phyloP scores from a whole-genome alignment of 2,797 vertebrate species.

The Onychomys torridus region DNA sequence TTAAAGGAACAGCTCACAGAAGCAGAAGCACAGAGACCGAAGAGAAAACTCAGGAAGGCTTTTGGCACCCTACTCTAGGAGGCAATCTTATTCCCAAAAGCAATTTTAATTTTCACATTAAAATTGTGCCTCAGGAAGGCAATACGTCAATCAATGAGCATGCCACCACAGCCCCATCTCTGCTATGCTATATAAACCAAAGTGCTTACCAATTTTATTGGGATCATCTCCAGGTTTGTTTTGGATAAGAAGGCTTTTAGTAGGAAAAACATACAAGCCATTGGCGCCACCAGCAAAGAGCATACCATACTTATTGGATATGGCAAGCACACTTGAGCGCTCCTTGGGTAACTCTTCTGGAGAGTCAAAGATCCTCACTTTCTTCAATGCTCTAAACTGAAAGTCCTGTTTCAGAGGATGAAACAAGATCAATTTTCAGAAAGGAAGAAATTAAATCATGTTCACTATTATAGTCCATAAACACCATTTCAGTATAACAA shows the following conservation, averaged over 20 bases:
- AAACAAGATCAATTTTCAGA: conserved; percentile 39
- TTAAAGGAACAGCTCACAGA: not conserved
- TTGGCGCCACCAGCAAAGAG: conserved; percentile 91
- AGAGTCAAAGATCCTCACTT: conserved; percentile 92
- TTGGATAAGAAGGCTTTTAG: conserved; percentile 91
- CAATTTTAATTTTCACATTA: not conserved
- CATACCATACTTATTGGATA: conserved; percentile 96
- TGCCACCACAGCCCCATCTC: not conserved
- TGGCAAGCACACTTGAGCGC: conserved; percentile 91
- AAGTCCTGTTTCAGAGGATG: conserved; percentile 91
- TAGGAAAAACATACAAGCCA: conserved; percentile 92
- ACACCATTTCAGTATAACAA: not conserved
- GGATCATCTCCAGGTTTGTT: conserved; percentile 92
- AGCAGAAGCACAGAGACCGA: not conserved
- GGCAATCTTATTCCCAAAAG: not conserved
- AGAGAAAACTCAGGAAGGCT: not conserved
- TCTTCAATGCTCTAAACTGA: conserved; percentile 97
- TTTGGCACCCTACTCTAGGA: not conserved
- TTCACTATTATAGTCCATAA: not conserved
- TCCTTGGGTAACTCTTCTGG: conserved; percentile 92
- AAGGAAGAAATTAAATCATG: not conserved
- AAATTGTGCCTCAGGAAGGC: not conserved
- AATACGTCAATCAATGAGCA: not conserved
- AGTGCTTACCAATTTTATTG: conserved; percentile 92
- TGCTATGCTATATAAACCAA: not conserved